Base-by-base conservation (phyloP, 2,113 vertebrate genomes). In the Tursiops truncatus region DNA sequence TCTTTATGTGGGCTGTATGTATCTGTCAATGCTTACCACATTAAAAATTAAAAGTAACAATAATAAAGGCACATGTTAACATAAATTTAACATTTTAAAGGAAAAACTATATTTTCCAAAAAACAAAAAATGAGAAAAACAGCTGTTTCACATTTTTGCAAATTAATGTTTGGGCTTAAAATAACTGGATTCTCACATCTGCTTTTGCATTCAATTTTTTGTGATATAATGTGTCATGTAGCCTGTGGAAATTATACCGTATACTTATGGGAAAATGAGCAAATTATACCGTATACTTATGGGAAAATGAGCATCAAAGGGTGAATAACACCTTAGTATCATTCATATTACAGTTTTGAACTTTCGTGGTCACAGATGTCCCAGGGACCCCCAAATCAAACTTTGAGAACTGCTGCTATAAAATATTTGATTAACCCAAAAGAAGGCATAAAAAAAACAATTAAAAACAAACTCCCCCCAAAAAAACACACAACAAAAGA, bases 21-120 rank as follows among this genome's bases (percentile, higher is more conserved):
- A n/a, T 76, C 36, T 53, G 53, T 53, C 56, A 60, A 74, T 73
- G 47, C n/a, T 97, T 70, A 93, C 21, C 58, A 73, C 25, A 89
- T 53, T 71, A 86, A 90, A 84, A 97, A 83, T 71, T 89, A 82
- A 85, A 92, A 63, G 67, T 63, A 71, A 85, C 17, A 58, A 73
- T n/a, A 70, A 79, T 81, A 91, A 95, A 74, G 7, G 28, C 50
- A 38, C 9, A 93, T 38, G 20, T 82, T 89, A 82, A 73, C n/a
- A 93, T 36, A 82, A 79, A 17, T 53, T 53, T 58, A 80, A 62
- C 17, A 71, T 60, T 53, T 84, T 93, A 20, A 10, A 87, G 50
- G 65, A 68, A 73, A 31, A 94, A 31, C 5, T 60, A 25, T 94
- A 89, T 47, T 80, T 41, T 70, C 10, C 28, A 70, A 82, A 90